These are phyloP conservation scores for Cavia aperea DNA, from an alignment of 2,113 vertebrate genomes.

Conservation along the genomic window DNA sequence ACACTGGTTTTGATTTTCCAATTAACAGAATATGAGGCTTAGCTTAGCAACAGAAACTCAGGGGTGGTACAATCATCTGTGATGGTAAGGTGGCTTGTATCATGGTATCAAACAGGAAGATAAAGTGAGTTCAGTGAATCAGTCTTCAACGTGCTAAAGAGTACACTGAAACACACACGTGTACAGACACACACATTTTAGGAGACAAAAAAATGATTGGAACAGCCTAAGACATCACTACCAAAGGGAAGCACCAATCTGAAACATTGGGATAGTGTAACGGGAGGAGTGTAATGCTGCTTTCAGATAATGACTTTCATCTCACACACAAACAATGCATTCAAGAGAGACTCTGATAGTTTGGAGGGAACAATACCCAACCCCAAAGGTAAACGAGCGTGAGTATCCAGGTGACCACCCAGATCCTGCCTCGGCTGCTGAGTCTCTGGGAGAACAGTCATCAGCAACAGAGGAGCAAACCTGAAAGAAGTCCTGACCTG, in stretches of 20 bases:
- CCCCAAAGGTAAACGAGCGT: not conserved
- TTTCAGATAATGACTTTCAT: not conserved
- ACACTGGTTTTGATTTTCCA: not conserved
- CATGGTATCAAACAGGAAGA: not conserved
- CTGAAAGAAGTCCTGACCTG: not conserved
- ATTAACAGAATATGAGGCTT: conserved; percentile 8
- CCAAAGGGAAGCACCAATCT: not conserved
- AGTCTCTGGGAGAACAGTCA: not conserved
- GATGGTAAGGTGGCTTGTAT: not conserved
- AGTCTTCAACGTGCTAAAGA: not conserved
- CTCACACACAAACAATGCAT: not conserved
- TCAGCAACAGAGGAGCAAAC: not conserved
- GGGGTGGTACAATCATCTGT: no score
- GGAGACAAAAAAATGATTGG: not conserved
- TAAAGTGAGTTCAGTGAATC: not conserved
- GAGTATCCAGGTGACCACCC: not conserved
- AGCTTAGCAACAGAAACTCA: no score
- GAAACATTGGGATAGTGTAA: not conserved
- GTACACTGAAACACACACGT: not conserved
- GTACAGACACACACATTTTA: not conserved
- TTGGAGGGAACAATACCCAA: not conserved
- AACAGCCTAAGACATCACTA: not conserved
- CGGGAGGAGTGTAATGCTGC: not conserved
- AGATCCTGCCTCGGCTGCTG: not conserved
- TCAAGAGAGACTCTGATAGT: not conserved